Percentiles rank a stretch among this genome's conserved stretches.
phyloP scores from a whole-genome alignment of 2,797 vertebrate genomes.

The Sparus aurata region DNA sequence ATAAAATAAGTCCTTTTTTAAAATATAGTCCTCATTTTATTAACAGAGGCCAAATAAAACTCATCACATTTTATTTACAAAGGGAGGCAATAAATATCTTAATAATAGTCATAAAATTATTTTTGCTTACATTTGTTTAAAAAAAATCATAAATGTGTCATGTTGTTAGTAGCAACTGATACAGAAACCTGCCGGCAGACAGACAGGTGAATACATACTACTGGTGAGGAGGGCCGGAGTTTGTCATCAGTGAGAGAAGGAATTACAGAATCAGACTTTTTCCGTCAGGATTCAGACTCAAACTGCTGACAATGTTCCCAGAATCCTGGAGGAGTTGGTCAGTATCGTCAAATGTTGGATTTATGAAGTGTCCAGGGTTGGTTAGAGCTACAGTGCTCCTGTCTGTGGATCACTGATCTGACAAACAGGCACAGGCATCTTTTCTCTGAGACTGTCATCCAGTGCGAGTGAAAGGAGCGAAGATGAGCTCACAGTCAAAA shows the following conservation, averaged over 20 bases:
- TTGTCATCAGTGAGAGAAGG: slow-evolving; percentile 52
- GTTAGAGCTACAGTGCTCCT: slow-evolving; percentile 33
- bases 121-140: slow-evolving; percentile 88
- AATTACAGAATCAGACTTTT: slow-evolving; percentile 52
- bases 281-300: slow-evolving; percentile 49
- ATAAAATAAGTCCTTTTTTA: slow-evolving; percentile 72
- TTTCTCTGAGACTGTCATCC: slow-evolving; percentile 45
- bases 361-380: slow-evolving; percentile 34
- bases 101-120: slow-evolving; percentile 92
- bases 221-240: slow-evolving; percentile 62
- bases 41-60: slow-evolving; percentile 91
- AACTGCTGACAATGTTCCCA: slow-evolving; percentile 40
- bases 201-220: slow-evolving; percentile 80
- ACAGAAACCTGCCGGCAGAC: slow-evolving; percentile 76
- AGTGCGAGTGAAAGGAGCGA: slow-evolving; percentile 35
- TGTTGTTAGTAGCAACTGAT: slow-evolving; percentile 88
- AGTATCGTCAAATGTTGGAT: slow-evolving; percentile 39
- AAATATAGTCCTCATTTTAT: slow-evolving; percentile 91
- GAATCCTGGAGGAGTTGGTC: slow-evolving; percentile 50
- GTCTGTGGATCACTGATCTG: slow-evolving; percentile 33
- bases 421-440: slow-evolving; percentile 9
- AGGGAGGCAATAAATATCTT: slow-evolving; percentile 92
- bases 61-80: slow-evolving; percentile 91
- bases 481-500: slow-evolving; percentile 37
- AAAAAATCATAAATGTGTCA: slow-evolving; percentile 86